These are phyloP conservation scores for Microcebus tavaratra DNA, from an alignment of 2,113 vertebrate species.

Conservation along the genomic window DNA sequence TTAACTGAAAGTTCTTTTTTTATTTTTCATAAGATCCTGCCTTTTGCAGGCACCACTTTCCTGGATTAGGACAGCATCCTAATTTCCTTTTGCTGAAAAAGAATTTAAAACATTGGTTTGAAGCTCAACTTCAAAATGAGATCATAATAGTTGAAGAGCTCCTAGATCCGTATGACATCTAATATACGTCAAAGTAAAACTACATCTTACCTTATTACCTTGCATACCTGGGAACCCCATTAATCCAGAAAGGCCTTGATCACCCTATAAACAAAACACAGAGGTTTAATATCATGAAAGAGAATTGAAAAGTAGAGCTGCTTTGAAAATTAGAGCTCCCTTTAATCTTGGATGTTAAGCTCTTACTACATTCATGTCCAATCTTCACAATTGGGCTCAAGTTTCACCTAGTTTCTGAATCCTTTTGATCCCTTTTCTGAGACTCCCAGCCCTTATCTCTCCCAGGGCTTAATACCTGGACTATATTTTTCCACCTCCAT, in stretches of 20 bases:
- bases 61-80: background rate
- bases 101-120: background rate
- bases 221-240: constrained; percentile 87
- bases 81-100: background rate
- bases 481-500: background rate
- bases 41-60: background rate
- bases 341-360: background rate
- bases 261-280: constrained; percentile 86
- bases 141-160: background rate
- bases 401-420: background rate
- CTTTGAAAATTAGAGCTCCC: background rate
- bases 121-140: background rate
- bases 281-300: background rate
- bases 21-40: background rate
- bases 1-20: constrained; percentile 9
- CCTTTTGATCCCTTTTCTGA: background rate
- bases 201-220: constrained; percentile 89
- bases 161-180: background rate
- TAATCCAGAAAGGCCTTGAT: constrained; percentile 88
- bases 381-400: background rate
- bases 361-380: background rate
- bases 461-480: background rate
- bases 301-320: background rate
- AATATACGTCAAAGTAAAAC: background rate
- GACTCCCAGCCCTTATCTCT: background rate